These are phyloP conservation scores for Heliothis peltigera DNA, from an alignment of 2,888 invertebrate genomes.

Conservation along the genomic window DNA sequence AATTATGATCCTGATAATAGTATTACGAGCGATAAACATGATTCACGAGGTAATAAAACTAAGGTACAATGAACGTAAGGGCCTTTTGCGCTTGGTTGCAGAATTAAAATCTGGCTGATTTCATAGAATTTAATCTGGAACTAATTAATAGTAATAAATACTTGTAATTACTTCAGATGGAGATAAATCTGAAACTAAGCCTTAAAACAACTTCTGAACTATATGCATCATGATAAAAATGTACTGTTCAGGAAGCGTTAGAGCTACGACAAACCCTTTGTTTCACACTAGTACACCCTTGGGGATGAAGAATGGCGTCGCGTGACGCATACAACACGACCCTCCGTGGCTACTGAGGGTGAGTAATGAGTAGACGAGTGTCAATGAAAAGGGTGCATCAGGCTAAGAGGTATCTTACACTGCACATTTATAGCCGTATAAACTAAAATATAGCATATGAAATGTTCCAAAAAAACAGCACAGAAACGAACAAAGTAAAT, in stretches of 20 bases:
- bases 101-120: constrained; percentile 1
- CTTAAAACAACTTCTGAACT: not conserved
- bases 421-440: not conserved
- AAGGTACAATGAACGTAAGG: not conserved
- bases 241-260: not conserved
- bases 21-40: constrained; percentile 15
- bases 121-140: not conserved
- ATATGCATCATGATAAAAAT: not conserved
- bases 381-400: not conserved
- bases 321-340: constrained; percentile 3
- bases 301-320: constrained; percentile 3
- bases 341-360: constrained; percentile 12
- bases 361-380: constrained; percentile 10
- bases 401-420: constrained; percentile 1
- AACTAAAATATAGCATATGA: not conserved
- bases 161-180: not conserved
- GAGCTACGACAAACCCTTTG: constrained; percentile 10
- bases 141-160: not conserved
- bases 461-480: not conserved
- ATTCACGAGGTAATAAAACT: constrained; percentile 19
- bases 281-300: constrained; percentile 26
- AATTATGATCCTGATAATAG: constrained; percentile 17
- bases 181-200: no score
- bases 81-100: not conserved
- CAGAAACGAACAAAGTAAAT: not conserved